Conservation (phyloP, 2,113 vertebrate species). For the Xenotilapia flavipinnis region DNA sequence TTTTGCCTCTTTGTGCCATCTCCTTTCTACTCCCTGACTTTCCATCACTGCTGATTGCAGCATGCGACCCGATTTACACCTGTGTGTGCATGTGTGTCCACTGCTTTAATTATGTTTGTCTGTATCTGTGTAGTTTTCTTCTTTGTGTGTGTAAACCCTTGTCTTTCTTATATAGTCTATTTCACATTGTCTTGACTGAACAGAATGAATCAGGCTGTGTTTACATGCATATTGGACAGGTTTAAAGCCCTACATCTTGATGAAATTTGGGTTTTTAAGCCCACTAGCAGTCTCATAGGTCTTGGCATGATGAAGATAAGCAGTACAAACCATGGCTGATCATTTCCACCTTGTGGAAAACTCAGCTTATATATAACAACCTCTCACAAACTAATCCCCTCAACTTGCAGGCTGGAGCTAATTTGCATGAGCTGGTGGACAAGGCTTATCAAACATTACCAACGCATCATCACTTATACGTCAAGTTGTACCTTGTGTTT, state of each 20-base stretch:
- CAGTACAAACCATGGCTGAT: neutral
- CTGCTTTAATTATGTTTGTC: neutral
- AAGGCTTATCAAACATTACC: neutral
- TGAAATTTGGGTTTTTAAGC: neutral
- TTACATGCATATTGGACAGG: neutral
- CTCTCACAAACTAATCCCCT: neutral
- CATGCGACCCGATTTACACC: neutral
- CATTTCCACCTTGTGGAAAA: neutral
- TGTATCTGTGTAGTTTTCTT: neutral
- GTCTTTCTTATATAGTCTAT: neutral
- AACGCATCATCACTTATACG: neutral
- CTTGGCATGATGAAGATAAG: neutral
- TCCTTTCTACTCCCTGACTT: neutral
- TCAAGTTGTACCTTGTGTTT: neutral
- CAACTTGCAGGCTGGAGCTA: neutral
- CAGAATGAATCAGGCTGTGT: neutral
- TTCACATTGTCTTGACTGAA: neutral
- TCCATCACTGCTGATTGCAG: constrained; percentile 2
- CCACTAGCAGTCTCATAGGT: neutral
- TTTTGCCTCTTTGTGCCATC: neutral
- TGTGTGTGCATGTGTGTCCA: neutral
- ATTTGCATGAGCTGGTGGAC: neutral
- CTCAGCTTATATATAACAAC: neutral
- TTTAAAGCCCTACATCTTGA: neutral
- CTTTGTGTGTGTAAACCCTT: neutral